Conservation (phyloP, 2,113 vertebrate genomes). For the Xenotilapia flavipinnis region DNA sequence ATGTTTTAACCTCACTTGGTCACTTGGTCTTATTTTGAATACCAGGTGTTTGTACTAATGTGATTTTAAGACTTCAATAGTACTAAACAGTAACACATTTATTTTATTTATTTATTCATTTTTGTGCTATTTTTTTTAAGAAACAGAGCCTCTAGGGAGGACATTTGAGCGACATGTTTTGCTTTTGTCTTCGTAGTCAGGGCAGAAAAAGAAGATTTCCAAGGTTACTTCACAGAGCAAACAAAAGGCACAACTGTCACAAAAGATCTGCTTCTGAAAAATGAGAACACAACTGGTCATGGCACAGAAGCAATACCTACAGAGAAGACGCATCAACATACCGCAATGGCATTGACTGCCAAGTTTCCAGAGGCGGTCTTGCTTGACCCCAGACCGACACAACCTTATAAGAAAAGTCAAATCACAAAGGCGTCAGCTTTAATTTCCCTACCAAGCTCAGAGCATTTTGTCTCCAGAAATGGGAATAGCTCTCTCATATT, state of each 20-base stretch:
- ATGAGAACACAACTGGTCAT: constrained; percentile 12
- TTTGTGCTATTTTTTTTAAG: background rate
- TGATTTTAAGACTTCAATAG: background rate
- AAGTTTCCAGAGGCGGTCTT: constrained; percentile 12
- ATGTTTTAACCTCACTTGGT: background rate
- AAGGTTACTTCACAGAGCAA: constrained; percentile 26
- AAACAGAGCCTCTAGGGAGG: background rate
- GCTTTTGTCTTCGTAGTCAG: constrained; percentile 20
- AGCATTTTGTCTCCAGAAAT: background rate
- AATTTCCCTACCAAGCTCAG: background rate
- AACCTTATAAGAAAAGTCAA: background rate
- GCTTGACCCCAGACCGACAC: constrained; percentile 19
- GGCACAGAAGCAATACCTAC: constrained; percentile 10
- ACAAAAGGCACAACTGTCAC: constrained; percentile 34
- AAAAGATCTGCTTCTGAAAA: constrained; percentile 8
- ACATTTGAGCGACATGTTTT: background rate
- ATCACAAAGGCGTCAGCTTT: background rate
- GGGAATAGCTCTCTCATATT: background rate
- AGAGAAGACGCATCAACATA: constrained; percentile 3
- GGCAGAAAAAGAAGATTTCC: constrained; percentile 20
- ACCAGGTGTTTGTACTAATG: background rate
- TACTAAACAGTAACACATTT: background rate
- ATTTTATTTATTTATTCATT: background rate
- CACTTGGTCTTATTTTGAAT: background rate
- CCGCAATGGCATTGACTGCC: background rate